Evolutionary conservation across 2,113 vertebrate species (phyloP).

Genomic region (Sminthopsis crassicaudata): DNA sequence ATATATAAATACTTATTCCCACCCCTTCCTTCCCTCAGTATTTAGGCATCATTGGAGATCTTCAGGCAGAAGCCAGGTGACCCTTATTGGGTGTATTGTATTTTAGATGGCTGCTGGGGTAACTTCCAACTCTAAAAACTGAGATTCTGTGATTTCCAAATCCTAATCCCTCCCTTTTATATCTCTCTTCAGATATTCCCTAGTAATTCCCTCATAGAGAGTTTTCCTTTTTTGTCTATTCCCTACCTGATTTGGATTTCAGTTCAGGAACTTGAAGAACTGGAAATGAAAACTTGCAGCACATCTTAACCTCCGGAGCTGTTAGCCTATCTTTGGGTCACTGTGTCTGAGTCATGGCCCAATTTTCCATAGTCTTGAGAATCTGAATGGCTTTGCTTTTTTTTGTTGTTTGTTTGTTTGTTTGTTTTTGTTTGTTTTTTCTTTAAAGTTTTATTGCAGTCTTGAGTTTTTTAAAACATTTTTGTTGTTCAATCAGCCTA

Average conservation of each 20-base stretch:
- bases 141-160: not conserved
- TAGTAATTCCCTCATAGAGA: not conserved
- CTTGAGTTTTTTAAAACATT: not conserved
- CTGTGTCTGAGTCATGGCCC: not conserved
- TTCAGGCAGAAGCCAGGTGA: not conserved
- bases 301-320: not conserved
- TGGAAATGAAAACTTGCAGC: not conserved
- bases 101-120: not conserved
- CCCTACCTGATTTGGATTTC: constrained; percentile 29
- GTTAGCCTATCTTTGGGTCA: not conserved
- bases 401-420: no score
- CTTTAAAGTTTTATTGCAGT: not conserved
- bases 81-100: not conserved
- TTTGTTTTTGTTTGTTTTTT: no score
- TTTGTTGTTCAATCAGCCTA: not conserved
- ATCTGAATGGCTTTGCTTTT: not conserved
- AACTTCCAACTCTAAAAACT: not conserved
- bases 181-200: not conserved
- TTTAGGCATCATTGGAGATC: not conserved
- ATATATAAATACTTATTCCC: not conserved
- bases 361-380: not conserved
- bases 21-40: not conserved
- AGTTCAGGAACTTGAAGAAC: constrained; percentile 23
- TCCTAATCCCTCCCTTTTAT: not conserved
- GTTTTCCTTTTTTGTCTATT: not conserved